Conservation (phyloP, 2,797 vertebrate species). For the Cyprinodon diabolis region DNA sequence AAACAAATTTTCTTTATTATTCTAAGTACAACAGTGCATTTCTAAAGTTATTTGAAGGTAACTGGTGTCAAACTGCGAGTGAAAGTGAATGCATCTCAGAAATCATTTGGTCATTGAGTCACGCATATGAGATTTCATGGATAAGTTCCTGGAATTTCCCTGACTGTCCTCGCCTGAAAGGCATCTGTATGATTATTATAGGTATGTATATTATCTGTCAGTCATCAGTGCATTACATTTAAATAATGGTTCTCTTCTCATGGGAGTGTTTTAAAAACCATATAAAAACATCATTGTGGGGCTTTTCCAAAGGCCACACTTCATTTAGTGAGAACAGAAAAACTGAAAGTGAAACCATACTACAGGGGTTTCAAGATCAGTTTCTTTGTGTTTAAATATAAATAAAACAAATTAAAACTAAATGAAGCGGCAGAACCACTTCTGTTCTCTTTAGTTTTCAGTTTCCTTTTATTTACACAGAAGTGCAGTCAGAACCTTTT, state of each 20-base stretch:
- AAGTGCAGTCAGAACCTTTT: background rate
- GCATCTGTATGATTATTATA: background rate
- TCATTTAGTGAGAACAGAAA: background rate
- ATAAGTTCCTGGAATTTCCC: background rate
- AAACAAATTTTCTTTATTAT: background rate
- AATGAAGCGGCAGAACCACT: background rate
- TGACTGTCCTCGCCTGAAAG: background rate
- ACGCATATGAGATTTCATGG: no score
- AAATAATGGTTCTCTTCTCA: background rate
- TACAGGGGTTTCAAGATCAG: background rate
- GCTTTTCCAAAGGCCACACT: background rate
- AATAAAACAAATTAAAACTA: background rate
- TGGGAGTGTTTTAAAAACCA: background rate
- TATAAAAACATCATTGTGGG: background rate
- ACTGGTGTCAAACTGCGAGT: background rate
- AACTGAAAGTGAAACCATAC: slow-evolving; percentile 6
- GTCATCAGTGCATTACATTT: background rate
- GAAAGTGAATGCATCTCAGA: background rate
- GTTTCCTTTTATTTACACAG: background rate
- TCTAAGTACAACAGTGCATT: background rate
- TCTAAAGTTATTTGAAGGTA: background rate
- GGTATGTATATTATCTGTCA: background rate
- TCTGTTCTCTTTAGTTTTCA: background rate
- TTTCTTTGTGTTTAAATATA: background rate
- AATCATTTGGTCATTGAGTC: no score